Base-by-base conservation (phyloP, 2,888 invertebrate species). In the Crepidodera aurea region DNA sequence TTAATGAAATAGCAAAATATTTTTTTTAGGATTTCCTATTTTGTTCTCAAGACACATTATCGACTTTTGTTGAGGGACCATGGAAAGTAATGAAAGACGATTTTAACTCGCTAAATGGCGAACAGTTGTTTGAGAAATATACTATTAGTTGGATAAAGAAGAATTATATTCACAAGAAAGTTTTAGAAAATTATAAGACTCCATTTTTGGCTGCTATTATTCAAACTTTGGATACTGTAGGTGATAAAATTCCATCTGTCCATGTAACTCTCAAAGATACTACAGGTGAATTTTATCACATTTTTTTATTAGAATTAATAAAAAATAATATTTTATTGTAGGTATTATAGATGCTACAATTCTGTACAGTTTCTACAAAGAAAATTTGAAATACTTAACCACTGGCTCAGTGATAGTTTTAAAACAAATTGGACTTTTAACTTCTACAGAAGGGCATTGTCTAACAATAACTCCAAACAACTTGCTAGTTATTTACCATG, bases 201-300 rank as follows among this genome's bases (percentile, higher is more conserved):
- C 79, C 79, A 4, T 79, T 78, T 71, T 67, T 79, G 56, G 78
- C 75, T 10, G 77, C 76, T 12, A 60, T 77, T 2, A 68, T 79
- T 44, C 63, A 76, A 51, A 74, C 63, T 59, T 61, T 78, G 10
- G 73, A 75, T 46, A 62, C 65, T 27, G 50, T 42, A 12, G 67
- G 71, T 40, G 70, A 68, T 3, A 71, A 73, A 57, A 69, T 62
- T 39, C 69, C 71, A 6, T 70, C 67, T 12, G 70, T 75, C 15
- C 73, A 71, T 64, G 64, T 78, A 15, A 70, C 71, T 0, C 56
- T 79, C 16, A 77, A 74, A 63, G 79, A 79, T 68, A 37, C 59
- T n/a, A 75, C 75, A 64, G 78, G 78, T 77, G 69, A 42, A 16
- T 40, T 34, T 2, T 12, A 16, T 12, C n/a, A 16, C 2, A 22